Base-by-base conservation (phyloP, 2,113 vertebrate genomes). In the Callocephalon fimbriatum region DNA sequence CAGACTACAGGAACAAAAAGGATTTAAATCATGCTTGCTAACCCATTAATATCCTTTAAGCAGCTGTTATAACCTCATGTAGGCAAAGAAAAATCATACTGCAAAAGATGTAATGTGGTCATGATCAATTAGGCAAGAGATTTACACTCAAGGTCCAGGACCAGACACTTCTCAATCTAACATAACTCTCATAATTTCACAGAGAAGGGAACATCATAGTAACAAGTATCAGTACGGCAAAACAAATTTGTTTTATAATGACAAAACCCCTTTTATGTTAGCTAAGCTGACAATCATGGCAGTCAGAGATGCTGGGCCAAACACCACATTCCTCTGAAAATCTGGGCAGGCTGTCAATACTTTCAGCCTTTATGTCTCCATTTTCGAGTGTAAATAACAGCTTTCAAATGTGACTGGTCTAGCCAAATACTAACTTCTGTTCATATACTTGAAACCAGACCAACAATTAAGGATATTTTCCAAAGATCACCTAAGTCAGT, bases 21-120 rank as follows among this genome's bases (percentile, higher is more conserved):
- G 18, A 56, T 93, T 89, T 89, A 78, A 92, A 87, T 91, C 50
- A 67, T 59, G 47, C 78, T 95, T 95, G 51, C 51, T 63, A 93
- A 75, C 38, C 91, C 23, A 86, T 91, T 95, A 89, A 89, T 94
- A 93, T 87, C 61, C 47, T 87, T 89, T 88, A 85, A 79, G 31
- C 56, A 95, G 66, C 61, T 82, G 35, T 82, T 93, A 72, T 32
- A 74, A 40, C 27, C 15, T 72, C 53, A 58, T 73, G 66, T 61
- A 85, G 87, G 82, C 56, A 85, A 92, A 86, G 78, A 73, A 90
- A 90, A 91, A 95, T 85, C 29, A 29, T 76, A 74, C 23, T 87
- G 87, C 70, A 96, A 95, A 87, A 91, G 76, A 90, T 48, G 47
- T 65, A 72, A 91, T 79, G 48, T 44, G 23, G 61, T 96, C 70